These are phyloP conservation scores for Alosa alosa DNA, from an alignment of 2,113 vertebrate genomes.

Conservation along the genomic window DNA sequence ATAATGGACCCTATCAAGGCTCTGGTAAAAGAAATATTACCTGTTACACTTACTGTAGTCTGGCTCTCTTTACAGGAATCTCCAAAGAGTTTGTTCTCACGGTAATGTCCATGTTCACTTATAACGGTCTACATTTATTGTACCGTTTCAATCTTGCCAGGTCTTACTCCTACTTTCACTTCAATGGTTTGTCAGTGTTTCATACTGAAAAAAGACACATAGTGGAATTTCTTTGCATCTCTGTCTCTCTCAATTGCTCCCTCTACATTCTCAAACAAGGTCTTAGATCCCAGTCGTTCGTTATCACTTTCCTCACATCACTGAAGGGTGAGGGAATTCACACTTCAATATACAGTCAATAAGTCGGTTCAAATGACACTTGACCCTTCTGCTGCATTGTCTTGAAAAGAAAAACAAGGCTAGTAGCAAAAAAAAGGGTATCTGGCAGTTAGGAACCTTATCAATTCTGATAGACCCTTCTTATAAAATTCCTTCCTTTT, in stretches of 20 bases:
- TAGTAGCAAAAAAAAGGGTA: not conserved
- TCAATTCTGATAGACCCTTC: conserved; percentile 9
- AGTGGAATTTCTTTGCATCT: conserved; percentile 34
- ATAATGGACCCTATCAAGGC: not conserved
- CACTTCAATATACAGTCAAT: not conserved
- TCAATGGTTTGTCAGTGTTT: not conserved
- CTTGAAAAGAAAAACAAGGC: not conserved
- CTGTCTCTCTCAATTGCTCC: conserved; percentile 21
- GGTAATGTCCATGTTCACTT: not conserved
- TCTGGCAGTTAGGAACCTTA: not conserved
- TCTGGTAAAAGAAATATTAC: not conserved
- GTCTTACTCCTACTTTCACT: not conserved
- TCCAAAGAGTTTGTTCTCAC: not conserved
- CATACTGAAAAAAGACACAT: conserved; percentile 27
- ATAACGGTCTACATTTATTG: not conserved
- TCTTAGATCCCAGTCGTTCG: conserved; percentile 48
- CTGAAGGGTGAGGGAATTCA: conserved; percentile 49
- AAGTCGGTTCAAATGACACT: not conserved
- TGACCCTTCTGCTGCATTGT: not conserved
- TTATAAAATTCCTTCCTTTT: not conserved
- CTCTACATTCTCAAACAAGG: conserved; percentile 34
- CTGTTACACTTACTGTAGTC: not conserved
- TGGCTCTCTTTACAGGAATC: not conserved
- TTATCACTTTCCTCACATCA: conserved; percentile 37
- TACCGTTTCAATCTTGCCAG: not conserved